phyloP scores from a whole-genome alignment of 2,888 invertebrate species.

The Fragum sueziense region DNA sequence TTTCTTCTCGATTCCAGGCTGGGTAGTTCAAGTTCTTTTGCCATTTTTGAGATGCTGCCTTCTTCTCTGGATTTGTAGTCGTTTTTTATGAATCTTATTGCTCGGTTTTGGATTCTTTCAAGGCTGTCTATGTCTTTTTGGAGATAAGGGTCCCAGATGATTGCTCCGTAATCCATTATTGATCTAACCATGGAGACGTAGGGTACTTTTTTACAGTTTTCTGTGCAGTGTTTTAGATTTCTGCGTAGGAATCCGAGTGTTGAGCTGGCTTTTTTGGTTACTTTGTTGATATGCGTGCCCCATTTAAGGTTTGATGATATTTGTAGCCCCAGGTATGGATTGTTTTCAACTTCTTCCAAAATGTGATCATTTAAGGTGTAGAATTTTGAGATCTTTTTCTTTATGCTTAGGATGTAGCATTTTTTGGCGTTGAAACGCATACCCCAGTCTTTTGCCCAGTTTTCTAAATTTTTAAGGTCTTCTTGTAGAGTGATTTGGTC shows the following conservation, averaged over 20 bases:
- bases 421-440: conserved; percentile 34
- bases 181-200: conserved; percentile 35
- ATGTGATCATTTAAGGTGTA: conserved; percentile 12
- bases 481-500: conserved; percentile 19
- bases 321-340: conserved; percentile 42
- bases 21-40: background rate
- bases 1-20: background rate
- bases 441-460: conserved; percentile 14
- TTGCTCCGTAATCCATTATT: conserved; percentile 37
- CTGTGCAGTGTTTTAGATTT: conserved; percentile 41
- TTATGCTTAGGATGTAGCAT: conserved; percentile 24
- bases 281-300: conserved; percentile 37
- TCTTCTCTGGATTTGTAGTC: background rate
- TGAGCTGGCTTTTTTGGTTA: conserved; percentile 43
- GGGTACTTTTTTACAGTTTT: conserved; percentile 21
- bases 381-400: conserved; percentile 20
- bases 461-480: conserved; percentile 11
- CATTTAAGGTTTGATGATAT: conserved; percentile 50
- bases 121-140: background rate
- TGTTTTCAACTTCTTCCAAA: conserved; percentile 28
- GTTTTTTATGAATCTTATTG: background rate
- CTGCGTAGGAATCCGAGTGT: conserved; percentile 42
- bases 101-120: background rate
- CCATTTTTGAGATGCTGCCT: background rate
- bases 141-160: no score